Base-by-base conservation (phyloP, 2,888 invertebrate genomes). In the Eupithecia insigniata region DNA sequence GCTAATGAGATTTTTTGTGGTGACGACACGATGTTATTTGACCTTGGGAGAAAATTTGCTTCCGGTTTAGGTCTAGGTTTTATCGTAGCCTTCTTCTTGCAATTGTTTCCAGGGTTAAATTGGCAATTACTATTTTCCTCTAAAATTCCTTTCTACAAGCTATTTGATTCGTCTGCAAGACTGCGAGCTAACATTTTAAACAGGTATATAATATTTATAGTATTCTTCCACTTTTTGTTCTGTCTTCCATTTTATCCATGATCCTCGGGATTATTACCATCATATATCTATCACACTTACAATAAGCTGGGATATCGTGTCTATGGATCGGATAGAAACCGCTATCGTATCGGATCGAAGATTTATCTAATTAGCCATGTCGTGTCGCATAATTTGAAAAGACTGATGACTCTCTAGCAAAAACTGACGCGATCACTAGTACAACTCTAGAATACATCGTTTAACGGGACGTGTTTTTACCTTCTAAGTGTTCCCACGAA, bases 391-490 rank as follows among this genome's bases (percentile, higher is more conserved):
- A n/a, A 65, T 67, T 43, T 64, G 62, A 74, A 75, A 39, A 70
- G 46, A 51, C 55, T 64, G 60, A 66, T 55, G 30, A 16, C 62
- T 32, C 12, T 28, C n/a, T 64, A 61, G 69, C 71, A 74, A 74
- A 72, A 74, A 74, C 69, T 67, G 65, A 69, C 69, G 58, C 74
- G 71, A 60, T 72, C 70, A 39, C 70, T 73, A 72, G 72, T 67
- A 71, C 68, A 51, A 70, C 60, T 74, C 36, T 69, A 75, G 75
- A 79, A 79, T 78, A 77, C 74, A 79, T 76, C 76, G 75, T 75
- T 75, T 78, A 79, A 79, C 79, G 79, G 79, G 69, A 70, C 74
- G 73, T 18, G 66, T 79, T 78, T 75, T 78, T 79, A 72, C 55
- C 55, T 39, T 22, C 34, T 28, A 66, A 73, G 64, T 68, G 74